Base-by-base conservation (phyloP, 2,113 vertebrate genomes). In the Tretioscincus oriximinensis region DNA sequence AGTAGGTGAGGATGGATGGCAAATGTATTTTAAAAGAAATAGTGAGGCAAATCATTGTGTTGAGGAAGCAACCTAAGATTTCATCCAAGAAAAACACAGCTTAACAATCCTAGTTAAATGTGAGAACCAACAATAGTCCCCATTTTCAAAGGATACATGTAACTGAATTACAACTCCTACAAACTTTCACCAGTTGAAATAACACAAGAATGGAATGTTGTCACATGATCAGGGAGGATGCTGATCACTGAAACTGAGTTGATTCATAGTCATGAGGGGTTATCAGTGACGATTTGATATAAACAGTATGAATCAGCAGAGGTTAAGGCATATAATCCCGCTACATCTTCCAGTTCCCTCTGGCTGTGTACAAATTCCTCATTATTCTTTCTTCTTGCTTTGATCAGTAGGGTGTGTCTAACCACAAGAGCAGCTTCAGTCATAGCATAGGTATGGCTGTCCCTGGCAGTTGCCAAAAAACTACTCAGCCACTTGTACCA, bases 291-390 rank as follows among this genome's bases (percentile, higher is more conserved):
- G 84, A 73, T 64, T 88, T 86, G 82, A 89, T 81, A 87, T 76
- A 69, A 78, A 65, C 80, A 66, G 20, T 20, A 35, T 90, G 89
- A 91, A 81, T 90, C 92, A 92, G 74, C 89, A 75, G 68, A 88
- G 71, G 77, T 87, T 85, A 87, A 77, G 83, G 51, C 28, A 29
- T n/a, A 84, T 87, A 85, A 91, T 89, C 88, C 26, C 24, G 1
- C 76, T 82, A 81, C 88, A 88, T 81, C 85, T 73, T 35, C 89
- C 89, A 58, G 87, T 77, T 60, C 86, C 81, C 80, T 88, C 83
- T 80, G 84, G 61, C 75, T 80, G 86, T 86, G 90, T 86, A 92
- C 87, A 84, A 88, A 89, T 76, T 87, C 67, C 84, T 49, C 22
- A 90, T 88, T 28, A 5, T 85, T 90, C 90, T 91, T 87, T 2